These are phyloP conservation scores for Temnothorax ravouxi DNA, from an alignment of 2,888 invertebrate genomes.

Conservation along the genomic window DNA sequence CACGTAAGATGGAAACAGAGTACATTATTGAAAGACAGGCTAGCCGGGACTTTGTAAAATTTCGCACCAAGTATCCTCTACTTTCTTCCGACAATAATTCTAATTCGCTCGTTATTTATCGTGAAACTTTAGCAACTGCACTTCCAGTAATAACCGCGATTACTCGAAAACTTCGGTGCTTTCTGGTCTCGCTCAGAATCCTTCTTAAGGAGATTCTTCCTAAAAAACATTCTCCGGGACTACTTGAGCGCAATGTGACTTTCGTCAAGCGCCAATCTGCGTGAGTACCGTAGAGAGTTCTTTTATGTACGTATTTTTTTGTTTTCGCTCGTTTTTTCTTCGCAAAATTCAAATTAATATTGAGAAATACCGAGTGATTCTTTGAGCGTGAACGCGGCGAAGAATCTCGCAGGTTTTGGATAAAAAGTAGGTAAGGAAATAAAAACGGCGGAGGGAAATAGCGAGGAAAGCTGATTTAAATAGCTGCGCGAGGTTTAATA, in stretches of 20 bases:
- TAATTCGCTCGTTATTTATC: slow-evolving; percentile 72
- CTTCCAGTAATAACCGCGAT: slow-evolving; percentile 69
- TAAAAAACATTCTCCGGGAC: slow-evolving; percentile 47
- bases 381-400: background rate
- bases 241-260: slow-evolving; percentile 45
- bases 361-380: background rate
- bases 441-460: background rate
- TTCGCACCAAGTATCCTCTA: slow-evolving; percentile 33
- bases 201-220: slow-evolving; percentile 46
- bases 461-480: slow-evolving; percentile 68
- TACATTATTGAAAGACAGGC: slow-evolving; percentile 45
- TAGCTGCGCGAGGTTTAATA: slow-evolving; percentile 71
- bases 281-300: background rate
- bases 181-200: slow-evolving; percentile 46
- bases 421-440: slow-evolving; percentile 22
- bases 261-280: slow-evolving; percentile 47
- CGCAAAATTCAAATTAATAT: slow-evolving; percentile 5
- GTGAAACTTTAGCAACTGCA: slow-evolving; percentile 64
- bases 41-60: slow-evolving; percentile 48
- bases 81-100: slow-evolving; percentile 66
- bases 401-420: background rate
- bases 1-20: slow-evolving; percentile 43
- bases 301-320: background rate
- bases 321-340: background rate
- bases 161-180: slow-evolving; percentile 60